Evolutionary conservation across 2,797 vertebrate genomes (phyloP), one percentile per base, ranked within the genome.

Genomic region (Danio kyathit): DNA sequence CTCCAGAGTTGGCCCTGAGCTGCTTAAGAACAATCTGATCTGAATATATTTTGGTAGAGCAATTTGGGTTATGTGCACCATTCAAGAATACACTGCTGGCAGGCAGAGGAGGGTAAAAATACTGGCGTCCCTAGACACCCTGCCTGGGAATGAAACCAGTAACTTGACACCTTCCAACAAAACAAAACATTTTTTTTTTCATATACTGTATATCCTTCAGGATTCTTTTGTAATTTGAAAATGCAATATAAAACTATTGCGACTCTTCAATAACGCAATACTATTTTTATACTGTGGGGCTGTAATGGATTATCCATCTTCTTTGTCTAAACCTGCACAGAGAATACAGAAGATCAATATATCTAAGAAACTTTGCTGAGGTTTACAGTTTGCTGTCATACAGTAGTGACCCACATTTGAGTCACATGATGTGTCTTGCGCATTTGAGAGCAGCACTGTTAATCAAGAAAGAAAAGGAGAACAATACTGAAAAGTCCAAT

Each of bases 1-100:
- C 74, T 76, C 61, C 61, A 76, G 64, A 38, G 64, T 59, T 9
- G 64, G 52, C 41, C 16, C 64, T 57, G 75, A 67, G 43, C 64
- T 38, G 16, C 64, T 67, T 67, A 48, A 67, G 52, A 77, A 77
- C 51, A 67, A 59, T 41, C 52, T 67, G 52, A 59, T 77, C 51
- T 77, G 17, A 77, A 69, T 77, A 40, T 48, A 77, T 77, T 77
- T 77, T 40, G 19, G 64, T 38, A 40, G 64, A 67, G 67, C 64
- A 77, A 77, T 77, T 77, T 77, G 43, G 75, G 64, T 77, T 77
- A 59, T 59, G 52, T 40, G 64, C 14, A 13, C 41, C 19, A n/a
- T 77, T 77, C 64, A 77, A 67, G 52, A 51, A 67, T 67, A 48
- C 64, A 40, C 10, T 12, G 63, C 52, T 77, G 75, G 43, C 52